These are phyloP conservation scores for Adelosebastes latens DNA, from an alignment of 2,797 vertebrate species.

Conservation along the genomic window DNA sequence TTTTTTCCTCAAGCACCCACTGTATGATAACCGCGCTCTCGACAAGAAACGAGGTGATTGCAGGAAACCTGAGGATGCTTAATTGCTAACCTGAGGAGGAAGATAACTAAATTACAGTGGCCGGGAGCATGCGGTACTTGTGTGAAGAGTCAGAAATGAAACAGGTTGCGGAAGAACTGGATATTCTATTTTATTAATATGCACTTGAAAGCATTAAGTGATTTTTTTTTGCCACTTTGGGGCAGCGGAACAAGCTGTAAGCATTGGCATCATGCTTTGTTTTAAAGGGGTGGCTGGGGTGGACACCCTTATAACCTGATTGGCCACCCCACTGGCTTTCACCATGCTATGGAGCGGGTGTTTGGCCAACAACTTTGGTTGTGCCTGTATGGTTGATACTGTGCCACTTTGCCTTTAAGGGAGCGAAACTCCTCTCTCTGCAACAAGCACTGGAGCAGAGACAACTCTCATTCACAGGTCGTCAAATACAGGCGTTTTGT, in stretches of 20 bases:
- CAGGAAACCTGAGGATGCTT: slow-evolving; percentile 25
- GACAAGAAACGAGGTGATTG: slow-evolving; percentile 43
- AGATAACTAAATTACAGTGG: slow-evolving; percentile 5
- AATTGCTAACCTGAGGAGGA: slow-evolving; percentile 37
- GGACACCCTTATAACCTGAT: no score
- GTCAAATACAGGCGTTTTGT: neutral
- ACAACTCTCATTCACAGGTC: neutral
- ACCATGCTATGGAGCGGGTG: neutral
- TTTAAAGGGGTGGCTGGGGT: no score
- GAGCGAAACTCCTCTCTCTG: neutral
- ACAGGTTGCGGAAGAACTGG: neutral
- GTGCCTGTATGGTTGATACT: neutral
- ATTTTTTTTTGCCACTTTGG: neutral
- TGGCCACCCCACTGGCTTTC: neutral
- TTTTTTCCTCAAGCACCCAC: slow-evolving; percentile 48
- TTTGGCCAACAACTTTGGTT: no score
- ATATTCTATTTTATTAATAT: neutral
- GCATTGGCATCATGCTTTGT: neutral
- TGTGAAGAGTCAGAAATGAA: neutral
- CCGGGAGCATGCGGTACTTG: neutral
- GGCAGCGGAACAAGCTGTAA: neutral
- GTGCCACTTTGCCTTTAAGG: neutral
- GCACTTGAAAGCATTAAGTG: neutral
- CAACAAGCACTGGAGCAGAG: neutral
- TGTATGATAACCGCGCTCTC: slow-evolving; percentile 54